Evolutionary conservation across 2,113 vertebrate species (phyloP).

Genomic region (Mola mola): DNA sequence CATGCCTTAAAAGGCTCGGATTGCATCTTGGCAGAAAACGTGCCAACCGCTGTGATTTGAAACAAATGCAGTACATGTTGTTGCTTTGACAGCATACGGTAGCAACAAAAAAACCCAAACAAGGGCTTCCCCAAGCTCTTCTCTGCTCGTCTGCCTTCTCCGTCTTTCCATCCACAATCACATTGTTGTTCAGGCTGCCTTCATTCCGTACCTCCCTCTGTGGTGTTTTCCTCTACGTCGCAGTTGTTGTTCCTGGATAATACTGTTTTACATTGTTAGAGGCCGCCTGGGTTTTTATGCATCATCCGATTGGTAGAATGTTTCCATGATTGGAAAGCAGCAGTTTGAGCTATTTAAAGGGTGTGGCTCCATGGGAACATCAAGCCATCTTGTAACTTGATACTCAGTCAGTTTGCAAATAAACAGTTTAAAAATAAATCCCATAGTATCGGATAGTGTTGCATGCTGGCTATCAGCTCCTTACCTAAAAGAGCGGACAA

Average conservation of each 20-base stretch:
- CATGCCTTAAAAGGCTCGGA: slow-evolving; percentile 42
- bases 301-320: slow-evolving; percentile 1
- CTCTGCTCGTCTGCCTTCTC: slow-evolving; percentile 6
- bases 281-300: slow-evolving; percentile 2
- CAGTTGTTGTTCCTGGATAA: slow-evolving; percentile 1
- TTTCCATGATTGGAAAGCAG: slow-evolving; percentile 30
- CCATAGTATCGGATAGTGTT: neutral
- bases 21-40: slow-evolving; percentile 33
- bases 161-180: slow-evolving; percentile 4
- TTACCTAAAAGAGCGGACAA: no score
- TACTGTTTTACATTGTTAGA: neutral
- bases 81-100: slow-evolving; percentile 12
- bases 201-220: slow-evolving; percentile 19
- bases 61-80: slow-evolving; percentile 49
- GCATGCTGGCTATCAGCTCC: neutral
- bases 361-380: slow-evolving; percentile 37
- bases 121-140: slow-evolving; percentile 55
- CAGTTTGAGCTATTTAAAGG: slow-evolving; percentile 26
- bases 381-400: slow-evolving; percentile 48
- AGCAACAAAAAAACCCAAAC: slow-evolving; percentile 7
- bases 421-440: neutral
- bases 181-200: slow-evolving; percentile 20
- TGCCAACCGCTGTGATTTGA: slow-evolving; percentile 51
- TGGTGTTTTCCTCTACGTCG: slow-evolving; percentile 23
- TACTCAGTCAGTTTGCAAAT: neutral